Evolutionary conservation across 2,888 invertebrate genomes (phyloP), one percentile per base, ranked within the genome.

Genomic region (Opisthograptis luteolata): DNA sequence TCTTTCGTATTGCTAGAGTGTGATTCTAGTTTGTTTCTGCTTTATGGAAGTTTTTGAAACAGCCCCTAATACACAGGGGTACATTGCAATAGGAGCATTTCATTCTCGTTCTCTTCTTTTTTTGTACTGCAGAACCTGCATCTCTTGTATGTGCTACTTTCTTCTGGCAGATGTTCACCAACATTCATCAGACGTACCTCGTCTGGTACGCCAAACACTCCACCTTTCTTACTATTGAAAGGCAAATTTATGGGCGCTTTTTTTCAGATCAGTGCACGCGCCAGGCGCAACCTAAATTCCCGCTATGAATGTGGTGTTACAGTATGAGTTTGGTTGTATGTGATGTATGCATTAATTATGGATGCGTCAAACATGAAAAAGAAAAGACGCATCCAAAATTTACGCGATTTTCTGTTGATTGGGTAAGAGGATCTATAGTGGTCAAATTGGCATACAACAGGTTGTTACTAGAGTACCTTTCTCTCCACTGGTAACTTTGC

Each of bases 401-500:
- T 70, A 31, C 70, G 22, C 1, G 63, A 73, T 58, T 68, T 73
- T 0, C 70, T 50, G 36, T 45, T 53, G 4, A 70, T 68, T 30
- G 68, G 65, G 42, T 73, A 75, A 1, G 73, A 71, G 0, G 69
- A 66, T 32, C 72, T 59, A 46, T 58, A 73, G 58, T 75, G 72
- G 35, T 73, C 70, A 41, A 72, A 71, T n/a, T n/a, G n/a, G n/a
- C n/a, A 70, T 71, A 36, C 62, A 63, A 41, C 65, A 66, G 2
- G 68, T 72, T 2, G 77, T 80, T 5, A 72, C 72, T 12, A 74
- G 46, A n/a, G 40, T 41, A 2, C 40, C 30, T 14, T 19, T 31
- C 22, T 41, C 31, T 8, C 40, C 40, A 30, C 30, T 41, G n/a
- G 34, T 42, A 2, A 42, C 32, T 10, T 34, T 42, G 2, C 35